Base-by-base conservation (phyloP, 2,888 invertebrate species). In the Amphipyra berbera region DNA sequence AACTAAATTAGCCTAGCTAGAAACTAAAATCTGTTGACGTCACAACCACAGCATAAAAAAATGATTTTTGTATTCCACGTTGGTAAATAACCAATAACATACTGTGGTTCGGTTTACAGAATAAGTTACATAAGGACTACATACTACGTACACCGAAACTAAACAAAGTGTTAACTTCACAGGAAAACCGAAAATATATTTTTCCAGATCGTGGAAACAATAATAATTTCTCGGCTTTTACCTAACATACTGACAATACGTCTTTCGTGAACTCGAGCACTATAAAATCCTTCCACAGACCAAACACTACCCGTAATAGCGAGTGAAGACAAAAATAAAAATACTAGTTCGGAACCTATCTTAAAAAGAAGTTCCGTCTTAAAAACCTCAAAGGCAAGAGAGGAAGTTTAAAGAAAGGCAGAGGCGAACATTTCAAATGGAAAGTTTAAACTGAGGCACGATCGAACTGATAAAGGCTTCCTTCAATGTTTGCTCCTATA, bases 331-430 rank as follows among this genome's bases (percentile, higher is more conserved):
- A 76, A 77, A 83, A 87, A 87, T 84, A 87, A 88, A 87, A 87
- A 76, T 76, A 81, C 77, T 68, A 81, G 76, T 82, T 82, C 71
- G 65, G 72, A 84, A 86, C 73, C 84, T 81, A 83, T 85, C 76
- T 84, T 74, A 83, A 85, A 87, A 87, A 85, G 82, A 86, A 89
- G 86, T 88, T 89, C 85, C 83, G 78, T 84, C 84, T 88, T 79
- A 85, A 85, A 87, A 91, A 88, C 92, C 91, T 89, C 91, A 91
- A 92, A 91, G 88, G 87, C 87, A 82, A 83, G 78, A 78, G 80
- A 81, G 82, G 83, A 92, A 92, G 88, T 90, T 90, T 86, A 88
- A 89, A 89, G 88, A 90, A 89, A 87, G 85, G 87, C 87, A 84
- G 81, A 83, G 82, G 82, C 82, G 86, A 89, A 86, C 84, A 82